phyloP scores from a whole-genome alignment of 2,113 vertebrate species.

The Petaurus breviceps region DNA sequence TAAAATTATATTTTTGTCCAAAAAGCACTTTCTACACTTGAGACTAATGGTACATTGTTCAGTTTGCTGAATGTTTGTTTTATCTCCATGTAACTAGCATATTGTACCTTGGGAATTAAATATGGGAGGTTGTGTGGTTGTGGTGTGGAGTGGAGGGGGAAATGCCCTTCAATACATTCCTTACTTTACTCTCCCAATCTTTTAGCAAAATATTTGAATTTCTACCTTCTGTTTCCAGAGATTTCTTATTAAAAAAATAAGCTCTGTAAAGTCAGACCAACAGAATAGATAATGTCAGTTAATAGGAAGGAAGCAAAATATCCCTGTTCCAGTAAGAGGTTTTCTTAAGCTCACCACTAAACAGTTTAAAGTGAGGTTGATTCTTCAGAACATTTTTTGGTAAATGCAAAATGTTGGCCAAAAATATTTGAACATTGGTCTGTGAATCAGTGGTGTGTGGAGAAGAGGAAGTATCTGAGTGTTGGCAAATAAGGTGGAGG shows the following conservation, averaged over 20 bases:
- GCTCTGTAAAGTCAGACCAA: neutral
- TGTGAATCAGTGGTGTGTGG: neutral
- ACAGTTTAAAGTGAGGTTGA: neutral
- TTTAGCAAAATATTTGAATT: neutral
- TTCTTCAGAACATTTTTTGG: neutral
- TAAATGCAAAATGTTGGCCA: neutral
- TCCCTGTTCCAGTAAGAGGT: neutral
- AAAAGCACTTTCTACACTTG: neutral
- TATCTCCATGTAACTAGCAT: neutral
- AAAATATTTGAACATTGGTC: fast-evolving
- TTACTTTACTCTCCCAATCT: neutral
- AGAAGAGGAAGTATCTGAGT: neutral
- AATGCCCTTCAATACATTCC: neutral
- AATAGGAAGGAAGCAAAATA: neutral
- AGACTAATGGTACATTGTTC: neutral
- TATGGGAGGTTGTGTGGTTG: fast-evolving
- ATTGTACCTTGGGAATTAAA: neutral
- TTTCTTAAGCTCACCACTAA: neutral
- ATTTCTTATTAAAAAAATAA: conserved; percentile 21
- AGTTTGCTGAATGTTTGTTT: neutral
- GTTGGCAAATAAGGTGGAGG: neutral
- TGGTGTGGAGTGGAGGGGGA: neutral
- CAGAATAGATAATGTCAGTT: neutral
- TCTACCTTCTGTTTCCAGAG: neutral
- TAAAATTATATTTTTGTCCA: neutral